Base-by-base conservation (phyloP, 2,888 invertebrate species). In the Diadegma fenestrale region DNA sequence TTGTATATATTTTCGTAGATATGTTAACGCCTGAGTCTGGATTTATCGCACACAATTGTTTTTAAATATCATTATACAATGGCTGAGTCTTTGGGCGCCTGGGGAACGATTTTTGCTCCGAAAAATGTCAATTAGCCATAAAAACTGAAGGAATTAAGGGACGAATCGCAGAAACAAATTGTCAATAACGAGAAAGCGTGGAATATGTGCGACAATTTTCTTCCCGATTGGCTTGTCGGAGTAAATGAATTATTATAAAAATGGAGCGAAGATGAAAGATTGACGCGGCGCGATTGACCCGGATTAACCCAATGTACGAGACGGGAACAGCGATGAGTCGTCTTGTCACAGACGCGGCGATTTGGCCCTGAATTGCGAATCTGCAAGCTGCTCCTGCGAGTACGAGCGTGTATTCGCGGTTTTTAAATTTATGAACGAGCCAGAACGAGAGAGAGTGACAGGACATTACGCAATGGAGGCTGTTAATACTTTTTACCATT, bases 291-390 rank as follows among this genome's bases (percentile, higher is more conserved):
- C 63, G 81, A 82, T 85, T 85, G 85, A 85, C 85, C 85, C 82
- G 85, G 69, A 71, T 85, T 82, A 82, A 85, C 85, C 82, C 43
- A 45, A 33, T 22, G 51, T 14, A 22, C 33, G 33, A 33, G n/a
- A 33, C 33, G 69, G 33, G 71, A 58, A 26, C 43, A 33, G 51
- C 12, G 6, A n/a, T n/a, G n/a, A 45, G 45, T 72, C 51, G 64
- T 73, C 45, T 45, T 26, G 41, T 68, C 43, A 45, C 19, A 76
- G 61, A 75, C 72, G 77, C 79, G 75, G 71, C 85, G 45, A 75
- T 48, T 79, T 82, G 82, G 82, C 85, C 85, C 75, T 85, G 82
- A 79, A 85, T 82, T 75, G 72, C 76, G 76, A n/a, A 66, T 64
- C 68, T 37, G 66, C 76, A 69, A 64, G 33, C 14, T 26, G 43